Base-by-base conservation (phyloP, 1,140 invertebrate genomes). In the Wasmannia auropunctata region DNA sequence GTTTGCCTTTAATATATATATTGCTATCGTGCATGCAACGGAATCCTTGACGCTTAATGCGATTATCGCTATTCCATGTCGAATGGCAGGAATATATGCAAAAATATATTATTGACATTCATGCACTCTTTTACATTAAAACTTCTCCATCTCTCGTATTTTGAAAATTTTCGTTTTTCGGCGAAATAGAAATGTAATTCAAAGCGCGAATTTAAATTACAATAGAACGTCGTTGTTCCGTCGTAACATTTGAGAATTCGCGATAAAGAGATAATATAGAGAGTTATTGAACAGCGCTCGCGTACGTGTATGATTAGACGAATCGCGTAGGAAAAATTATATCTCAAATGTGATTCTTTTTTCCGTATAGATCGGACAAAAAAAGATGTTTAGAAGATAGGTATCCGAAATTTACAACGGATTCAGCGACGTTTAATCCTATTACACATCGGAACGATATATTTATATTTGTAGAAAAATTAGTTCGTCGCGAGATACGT, bases 1-100 rank as follows among this genome's bases (percentile, higher is more conserved):
- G 60, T 80, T 80, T 43, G 43, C 31, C 76, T 80, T 80, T 67
- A 67, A 65, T 79, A 79, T 65, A 79, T 65, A 34, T 65, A 80
- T 67, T 34, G 65, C 63, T 81, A 70, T 81, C 22, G 19, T 72
- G 51, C 63, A 70, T 70, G 63, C 14, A 70, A 40, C 37, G 51
- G 49, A 70, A 81, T 70, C 25, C 65, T 81, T 56, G 31, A 70
- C 46, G 62, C 60, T 79, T 67, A 79, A 70, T 51, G 14, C 63
- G 65, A 70, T 56, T 81, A 70, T 10, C n/a, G 77, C 79, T 81
- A 56, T 70, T 43, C n/a, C 65, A 34, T 72, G 58, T 81, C 49
- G 79, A n/a, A 72, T 31, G 11, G 40, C n/a, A n/a, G 19, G 40
- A 43, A 40, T 65, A 58, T 43, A 19, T 56, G 34, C 40, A 31